Evolutionary conservation across 2,888 invertebrate genomes (phyloP), one percentile per base, ranked within the genome.

Genomic region (Strigamia maritima): DNA sequence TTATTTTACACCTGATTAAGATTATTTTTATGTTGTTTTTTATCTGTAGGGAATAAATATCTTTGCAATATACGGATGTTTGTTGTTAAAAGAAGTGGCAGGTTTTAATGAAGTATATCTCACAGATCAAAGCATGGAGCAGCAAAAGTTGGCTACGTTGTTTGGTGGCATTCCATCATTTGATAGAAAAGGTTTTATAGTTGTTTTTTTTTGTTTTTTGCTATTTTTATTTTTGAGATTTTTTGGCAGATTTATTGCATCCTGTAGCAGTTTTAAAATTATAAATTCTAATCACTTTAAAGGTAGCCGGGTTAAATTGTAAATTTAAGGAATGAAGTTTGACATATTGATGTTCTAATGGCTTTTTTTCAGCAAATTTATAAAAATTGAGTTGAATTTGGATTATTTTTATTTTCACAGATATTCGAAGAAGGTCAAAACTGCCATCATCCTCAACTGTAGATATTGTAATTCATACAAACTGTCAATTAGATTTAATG

Each of bases 31-130:
- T 16, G 6, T 35, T 35, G 35, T 10, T 35, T 35, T 35, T 38
- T 12, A n/a, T 8, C 26, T 74, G 2, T 35, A 81, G 81, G 81
- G 81, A 70, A 81, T 80, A 19, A 80, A 80, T 79, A 76, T 81
- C n/a, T 80, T 80, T 79, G 81, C 81, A 24, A 78, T 81, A 12
- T 81, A 80, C 77, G 81, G 80, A 14, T 81, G 81, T 78, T 80
- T 81, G n/a, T 78, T 81, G 28, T 75, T 81, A 12, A 76, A 79
- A 77, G 80, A 81, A 78, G 60, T 65, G 2, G 80, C 81, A 24
- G 81, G 81, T 28, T 81, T 80, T 78, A 44, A 24, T 16, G 77
- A 80, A 79, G 81, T 81, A 0, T 81, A 77, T 49, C 80, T 81
- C 24, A 80, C 80, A 44, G 81, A 81, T 76, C 76, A 80, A 7